A percentile compares a stretch with the other conserved stretches of the same genome.
These are phyloP conservation scores for Sarcophaga subvicina DNA, from an alignment of 2,888 invertebrate species.

Conservation along the genomic window DNA sequence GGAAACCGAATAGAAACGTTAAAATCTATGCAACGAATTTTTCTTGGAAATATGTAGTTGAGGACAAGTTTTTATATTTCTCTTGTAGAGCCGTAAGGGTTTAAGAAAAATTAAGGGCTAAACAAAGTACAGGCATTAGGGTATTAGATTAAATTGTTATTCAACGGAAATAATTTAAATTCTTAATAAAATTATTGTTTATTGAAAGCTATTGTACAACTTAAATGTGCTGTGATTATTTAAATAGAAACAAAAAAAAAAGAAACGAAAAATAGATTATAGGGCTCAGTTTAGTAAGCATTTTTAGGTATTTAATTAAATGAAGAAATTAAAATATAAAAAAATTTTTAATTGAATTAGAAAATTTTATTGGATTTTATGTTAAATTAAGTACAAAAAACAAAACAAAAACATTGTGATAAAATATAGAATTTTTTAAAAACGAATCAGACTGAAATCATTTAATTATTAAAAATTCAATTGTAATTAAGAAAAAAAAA, in stretches of 20 bases:
- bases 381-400: not conserved
- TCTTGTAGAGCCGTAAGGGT: not conserved
- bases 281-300: too few relatives aligned
- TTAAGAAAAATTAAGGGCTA: not conserved
- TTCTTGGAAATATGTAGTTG: slow-evolving; percentile 13
- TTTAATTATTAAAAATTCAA: not conserved
- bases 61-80: not conserved
- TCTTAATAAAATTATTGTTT: too few relatives aligned
- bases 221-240: slow-evolving; percentile 45
- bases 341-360: not conserved
- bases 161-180: too few relatives aligned
- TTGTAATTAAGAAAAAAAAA: not conserved
- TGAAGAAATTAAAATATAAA: not conserved
- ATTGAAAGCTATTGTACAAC: not conserved
- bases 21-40: slow-evolving; percentile 60
- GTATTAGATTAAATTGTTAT: too few relatives aligned
- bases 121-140: not conserved
- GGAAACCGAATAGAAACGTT: not conserved
- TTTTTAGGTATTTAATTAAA: not conserved
- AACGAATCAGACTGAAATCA: not conserved
- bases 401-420: not conserved
- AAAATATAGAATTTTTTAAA: not conserved
- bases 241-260: not conserved
- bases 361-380: not conserved
- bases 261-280: not conserved